Evolutionary conservation across 2,113 vertebrate species (phyloP).

Genomic region (Brienomyrus brachyistius): DNA sequence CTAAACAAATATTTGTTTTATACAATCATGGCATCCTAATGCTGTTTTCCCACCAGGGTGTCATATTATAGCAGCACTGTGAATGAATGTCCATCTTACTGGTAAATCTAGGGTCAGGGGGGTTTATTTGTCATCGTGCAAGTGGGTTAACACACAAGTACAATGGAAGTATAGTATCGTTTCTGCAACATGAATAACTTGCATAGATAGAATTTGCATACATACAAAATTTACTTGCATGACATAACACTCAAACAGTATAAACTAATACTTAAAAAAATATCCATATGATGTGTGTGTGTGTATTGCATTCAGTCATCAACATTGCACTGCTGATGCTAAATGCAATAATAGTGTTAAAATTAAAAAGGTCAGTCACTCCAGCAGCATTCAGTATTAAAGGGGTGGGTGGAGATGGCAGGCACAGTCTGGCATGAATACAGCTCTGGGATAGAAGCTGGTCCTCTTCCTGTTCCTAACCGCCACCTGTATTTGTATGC

Average conservation of each 20-base stretch:
- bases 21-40: background rate
- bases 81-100: background rate
- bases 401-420: background rate
- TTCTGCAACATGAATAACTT: background rate
- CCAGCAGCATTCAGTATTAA: background rate
- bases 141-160: background rate
- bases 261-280: background rate
- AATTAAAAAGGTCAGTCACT: background rate
- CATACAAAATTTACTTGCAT: background rate
- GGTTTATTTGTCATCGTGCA: background rate
- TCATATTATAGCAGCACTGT: background rate
- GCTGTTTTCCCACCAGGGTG: background rate
- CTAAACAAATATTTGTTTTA: background rate
- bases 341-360: background rate
- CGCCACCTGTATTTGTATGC: background rate
- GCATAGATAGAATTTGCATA: background rate
- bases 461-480: background rate
- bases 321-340: background rate
- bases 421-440: background rate
- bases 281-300: background rate
- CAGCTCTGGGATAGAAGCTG: background rate
- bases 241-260: background rate
- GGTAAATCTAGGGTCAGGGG: background rate
- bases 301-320: background rate
- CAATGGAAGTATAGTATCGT: background rate